These are phyloP conservation scores for Chiloscyllium punctatum DNA, from an alignment of 2,797 vertebrate species.

Conservation along the genomic window DNA sequence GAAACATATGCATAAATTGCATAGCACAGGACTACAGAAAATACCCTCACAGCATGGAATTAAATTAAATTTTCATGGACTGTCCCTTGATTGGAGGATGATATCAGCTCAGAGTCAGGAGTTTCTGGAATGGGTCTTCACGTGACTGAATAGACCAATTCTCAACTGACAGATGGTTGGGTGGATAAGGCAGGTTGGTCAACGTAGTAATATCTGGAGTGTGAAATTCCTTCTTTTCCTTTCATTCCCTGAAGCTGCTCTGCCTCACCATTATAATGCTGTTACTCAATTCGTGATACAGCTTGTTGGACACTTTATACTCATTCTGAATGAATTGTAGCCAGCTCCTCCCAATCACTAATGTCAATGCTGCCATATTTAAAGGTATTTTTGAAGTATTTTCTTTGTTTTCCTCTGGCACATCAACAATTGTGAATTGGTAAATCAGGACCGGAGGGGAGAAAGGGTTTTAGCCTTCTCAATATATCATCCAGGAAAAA, in stretches of 20 bases:
- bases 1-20: background rate
- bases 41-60: background rate
- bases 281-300: background rate
- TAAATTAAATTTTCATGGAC: background rate
- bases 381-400: background rate
- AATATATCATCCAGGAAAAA: background rate
- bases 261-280: background rate
- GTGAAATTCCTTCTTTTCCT: background rate
- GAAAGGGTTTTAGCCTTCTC: background rate
- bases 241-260: background rate
- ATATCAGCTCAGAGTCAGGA: background rate
- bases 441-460: background rate
- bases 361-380: background rate
- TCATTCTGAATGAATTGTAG: background rate
- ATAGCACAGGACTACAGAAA: background rate
- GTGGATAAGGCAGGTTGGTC: background rate
- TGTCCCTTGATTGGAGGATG: background rate
- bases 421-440: background rate
- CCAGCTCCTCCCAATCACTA: background rate
- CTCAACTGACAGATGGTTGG: background rate
- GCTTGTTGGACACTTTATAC: background rate
- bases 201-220: background rate
- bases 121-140: background rate
- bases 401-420: background rate
- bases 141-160: background rate